Evolutionary conservation across 2,797 vertebrate genomes (phyloP).

Genomic region (Coregonus sp.): DNA sequence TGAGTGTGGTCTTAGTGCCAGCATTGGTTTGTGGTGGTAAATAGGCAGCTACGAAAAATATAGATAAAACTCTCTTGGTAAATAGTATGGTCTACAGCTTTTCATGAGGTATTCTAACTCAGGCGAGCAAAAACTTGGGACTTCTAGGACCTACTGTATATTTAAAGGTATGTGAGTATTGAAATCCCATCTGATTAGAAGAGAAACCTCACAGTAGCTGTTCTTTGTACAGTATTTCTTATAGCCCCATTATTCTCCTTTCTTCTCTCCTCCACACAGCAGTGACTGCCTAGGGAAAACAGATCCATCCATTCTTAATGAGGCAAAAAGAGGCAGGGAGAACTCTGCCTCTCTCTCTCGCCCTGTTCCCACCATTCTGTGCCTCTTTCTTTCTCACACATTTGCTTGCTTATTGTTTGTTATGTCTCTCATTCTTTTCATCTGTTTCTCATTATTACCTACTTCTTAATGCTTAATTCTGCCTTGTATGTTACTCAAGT

Average conservation of each 20-base stretch:
- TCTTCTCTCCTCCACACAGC: constrained; percentile 10
- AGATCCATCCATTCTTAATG: constrained; percentile 24
- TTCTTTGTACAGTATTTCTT: background rate
- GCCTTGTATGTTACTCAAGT: background rate
- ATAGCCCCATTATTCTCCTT: background rate
- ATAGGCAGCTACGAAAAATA: too few relatives aligned
- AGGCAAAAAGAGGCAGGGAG: constrained; percentile 2
- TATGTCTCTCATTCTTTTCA: constrained; percentile 1
- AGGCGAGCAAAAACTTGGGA: too few relatives aligned
- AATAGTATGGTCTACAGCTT: too few relatives aligned
- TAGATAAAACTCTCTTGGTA: too few relatives aligned
- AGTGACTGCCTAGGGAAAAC: background rate
- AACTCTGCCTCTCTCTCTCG: background rate
- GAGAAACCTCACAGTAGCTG: background rate
- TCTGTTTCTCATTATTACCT: constrained; percentile 20
- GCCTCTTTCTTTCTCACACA: constrained; percentile 5
- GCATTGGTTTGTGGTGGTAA: too few relatives aligned
- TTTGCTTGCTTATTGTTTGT: constrained; percentile 1
- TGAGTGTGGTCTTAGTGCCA: too few relatives aligned
- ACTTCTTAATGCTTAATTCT: background rate
- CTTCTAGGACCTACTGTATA: too few relatives aligned
- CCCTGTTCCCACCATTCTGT: background rate
- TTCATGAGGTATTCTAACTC: too few relatives aligned
- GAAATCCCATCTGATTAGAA: too few relatives aligned
- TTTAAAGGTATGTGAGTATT: too few relatives aligned